These are phyloP conservation scores for Ectropis crepuscularia DNA, from an alignment of 2,888 invertebrate species.

Conservation along the genomic window DNA sequence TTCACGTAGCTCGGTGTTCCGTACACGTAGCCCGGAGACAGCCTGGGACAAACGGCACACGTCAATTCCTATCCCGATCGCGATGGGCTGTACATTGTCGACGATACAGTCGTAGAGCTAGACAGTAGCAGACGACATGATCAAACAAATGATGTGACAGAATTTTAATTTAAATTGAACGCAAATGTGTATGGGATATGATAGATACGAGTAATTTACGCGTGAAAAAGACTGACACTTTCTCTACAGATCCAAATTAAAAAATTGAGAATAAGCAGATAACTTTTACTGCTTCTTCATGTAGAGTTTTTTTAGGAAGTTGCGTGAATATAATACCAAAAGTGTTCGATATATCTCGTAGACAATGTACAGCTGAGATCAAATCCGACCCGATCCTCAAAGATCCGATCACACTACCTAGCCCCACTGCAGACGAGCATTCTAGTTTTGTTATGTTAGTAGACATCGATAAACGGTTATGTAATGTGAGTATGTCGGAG, in stretches of 20 bases:
- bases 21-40: slow-evolving; percentile 88
- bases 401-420: slow-evolving; percentile 72
- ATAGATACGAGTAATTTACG: too few species aligned
- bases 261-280: too few species aligned
- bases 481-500: slow-evolving; percentile 59
- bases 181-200: too few species aligned
- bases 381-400: slow-evolving; percentile 46
- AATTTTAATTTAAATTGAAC: too few species aligned
- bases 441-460: slow-evolving; percentile 80
- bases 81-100: background rate
- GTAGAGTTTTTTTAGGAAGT: too few species aligned
- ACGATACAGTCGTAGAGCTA: background rate
- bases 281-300: too few species aligned
- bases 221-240: too few species aligned
- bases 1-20: slow-evolving; percentile 92
- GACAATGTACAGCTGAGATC: slow-evolving; percentile 2
- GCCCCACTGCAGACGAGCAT: slow-evolving; percentile 78
- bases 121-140: background rate
- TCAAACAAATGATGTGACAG: too few species aligned
- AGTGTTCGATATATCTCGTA: background rate
- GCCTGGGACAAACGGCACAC: slow-evolving; percentile 56
- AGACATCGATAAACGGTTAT: slow-evolving; percentile 80
- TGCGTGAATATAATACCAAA: too few species aligned
- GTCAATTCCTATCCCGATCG: too few species aligned
- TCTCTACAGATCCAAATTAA: too few species aligned